Evolutionary conservation across 2,797 vertebrate species (phyloP).

Genomic region (Microtus agrestis): DNA sequence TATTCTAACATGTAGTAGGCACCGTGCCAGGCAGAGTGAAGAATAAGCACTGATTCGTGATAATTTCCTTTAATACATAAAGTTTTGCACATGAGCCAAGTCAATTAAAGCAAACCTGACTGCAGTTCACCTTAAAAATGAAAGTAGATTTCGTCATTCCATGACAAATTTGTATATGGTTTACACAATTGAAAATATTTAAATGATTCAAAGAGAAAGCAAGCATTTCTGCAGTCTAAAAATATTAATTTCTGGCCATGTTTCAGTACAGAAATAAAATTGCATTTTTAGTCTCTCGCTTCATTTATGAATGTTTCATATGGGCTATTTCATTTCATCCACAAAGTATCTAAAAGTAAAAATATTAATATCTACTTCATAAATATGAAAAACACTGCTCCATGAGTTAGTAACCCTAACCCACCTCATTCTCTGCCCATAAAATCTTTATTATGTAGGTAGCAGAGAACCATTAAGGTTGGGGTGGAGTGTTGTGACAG

Average conservation of each 20-base stretch:
- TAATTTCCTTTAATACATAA: background rate
- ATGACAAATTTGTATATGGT: background rate
- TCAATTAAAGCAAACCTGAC: constrained; percentile 22
- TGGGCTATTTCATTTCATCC: background rate
- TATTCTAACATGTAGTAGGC: background rate
- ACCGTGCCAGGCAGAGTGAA: background rate
- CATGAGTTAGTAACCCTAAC: background rate
- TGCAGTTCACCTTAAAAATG: background rate
- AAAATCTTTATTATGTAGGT: constrained; percentile 6
- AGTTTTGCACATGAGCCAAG: constrained; percentile 40
- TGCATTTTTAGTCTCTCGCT: background rate
- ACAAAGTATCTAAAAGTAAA: constrained; percentile 44
- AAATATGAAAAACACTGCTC: background rate
- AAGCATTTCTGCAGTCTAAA: background rate
- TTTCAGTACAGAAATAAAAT: constrained; percentile 18
- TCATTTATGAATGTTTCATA: constrained; percentile 24
- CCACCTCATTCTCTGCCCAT: background rate
- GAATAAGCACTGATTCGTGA: constrained; percentile 12
- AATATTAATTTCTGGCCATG: constrained; percentile 12
- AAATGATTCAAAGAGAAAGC: constrained; percentile 39
- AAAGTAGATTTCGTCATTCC: background rate
- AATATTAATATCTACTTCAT: background rate
- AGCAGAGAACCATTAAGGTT: background rate
- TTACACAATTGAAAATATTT: background rate
- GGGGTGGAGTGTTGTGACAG: background rate